Evolutionary conservation across 2,113 vertebrate genomes (phyloP).

Genomic region (Aythya baeri): DNA sequence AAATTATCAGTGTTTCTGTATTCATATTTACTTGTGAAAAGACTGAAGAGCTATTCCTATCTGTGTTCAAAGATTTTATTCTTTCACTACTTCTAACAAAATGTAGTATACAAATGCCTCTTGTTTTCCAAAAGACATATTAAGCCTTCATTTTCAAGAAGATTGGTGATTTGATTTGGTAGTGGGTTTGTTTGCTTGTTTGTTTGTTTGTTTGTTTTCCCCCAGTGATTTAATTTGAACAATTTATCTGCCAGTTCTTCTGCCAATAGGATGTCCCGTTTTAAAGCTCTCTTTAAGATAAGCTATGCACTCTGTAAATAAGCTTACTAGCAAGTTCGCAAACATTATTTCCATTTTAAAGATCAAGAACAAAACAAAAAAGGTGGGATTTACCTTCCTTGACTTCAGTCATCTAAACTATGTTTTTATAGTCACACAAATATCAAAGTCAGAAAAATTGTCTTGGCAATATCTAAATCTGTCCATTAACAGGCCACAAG

Average conservation of each 20-base stretch:
- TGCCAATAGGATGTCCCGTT: neutral
- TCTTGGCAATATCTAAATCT: neutral
- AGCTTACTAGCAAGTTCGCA: neutral
- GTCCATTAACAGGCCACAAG: neutral
- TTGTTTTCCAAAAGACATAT: neutral
- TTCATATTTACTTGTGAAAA: neutral
- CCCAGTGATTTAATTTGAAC: neutral
- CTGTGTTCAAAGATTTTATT: neutral
- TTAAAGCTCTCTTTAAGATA: neutral
- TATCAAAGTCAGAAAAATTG: neutral
- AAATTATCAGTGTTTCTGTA: neutral
- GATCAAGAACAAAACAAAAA: neutral
- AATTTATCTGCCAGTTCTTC: neutral
- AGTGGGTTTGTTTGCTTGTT: too few relatives aligned
- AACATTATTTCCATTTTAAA: neutral
- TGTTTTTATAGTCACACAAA: neutral
- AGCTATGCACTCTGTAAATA: neutral
- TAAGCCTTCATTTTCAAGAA: neutral
- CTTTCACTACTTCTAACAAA: neutral
- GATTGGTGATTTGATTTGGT: neutral
- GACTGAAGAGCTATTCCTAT: neutral
- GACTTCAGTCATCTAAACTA: neutral
- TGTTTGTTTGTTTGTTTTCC: neutral
- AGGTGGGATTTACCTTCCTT: neutral
- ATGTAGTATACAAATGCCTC: neutral